Percentiles rank a stretch among this genome's conserved stretches.
phyloP scores from a whole-genome alignment of 23 tunicate genomes.

The Clavelina lepadiformis region DNA sequence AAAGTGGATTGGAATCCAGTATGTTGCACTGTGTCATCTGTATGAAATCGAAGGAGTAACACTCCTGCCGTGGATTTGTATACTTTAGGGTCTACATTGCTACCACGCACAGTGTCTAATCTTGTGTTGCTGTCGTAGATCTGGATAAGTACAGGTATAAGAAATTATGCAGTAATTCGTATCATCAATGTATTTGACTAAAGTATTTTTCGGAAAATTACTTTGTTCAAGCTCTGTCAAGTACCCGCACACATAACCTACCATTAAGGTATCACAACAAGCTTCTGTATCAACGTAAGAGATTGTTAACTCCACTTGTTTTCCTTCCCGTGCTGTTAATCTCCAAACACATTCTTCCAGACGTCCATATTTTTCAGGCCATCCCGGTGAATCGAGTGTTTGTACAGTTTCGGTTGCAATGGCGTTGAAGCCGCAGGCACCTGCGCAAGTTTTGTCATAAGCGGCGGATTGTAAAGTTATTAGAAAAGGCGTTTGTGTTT shows the following conservation, averaged over 20 bases:
- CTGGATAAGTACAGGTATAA: neutral
- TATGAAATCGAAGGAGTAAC: neutral
- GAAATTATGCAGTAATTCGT: too few relatives aligned
- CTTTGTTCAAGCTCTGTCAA: too few relatives aligned
- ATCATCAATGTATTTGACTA: too few relatives aligned
- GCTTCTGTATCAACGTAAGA: neutral
- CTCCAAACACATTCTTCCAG: neutral
- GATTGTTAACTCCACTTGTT: neutral
- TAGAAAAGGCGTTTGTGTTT: too few relatives aligned
- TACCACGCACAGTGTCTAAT: neutral
- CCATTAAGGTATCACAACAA: neutral
- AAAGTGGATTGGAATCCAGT: neutral
- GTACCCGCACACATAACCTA: too few relatives aligned
- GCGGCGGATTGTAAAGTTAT: too few relatives aligned
- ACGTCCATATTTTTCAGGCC: neutral
- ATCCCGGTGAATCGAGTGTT: neutral
- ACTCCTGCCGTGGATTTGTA: neutral
- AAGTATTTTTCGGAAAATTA: too few relatives aligned
- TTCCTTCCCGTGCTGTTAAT: neutral
- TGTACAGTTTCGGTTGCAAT: neutral
- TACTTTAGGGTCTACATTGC: neutral
- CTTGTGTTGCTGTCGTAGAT: neutral
- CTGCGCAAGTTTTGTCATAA: too few relatives aligned
- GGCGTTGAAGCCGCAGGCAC: neutral
- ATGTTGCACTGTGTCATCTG: neutral